These are phyloP conservation scores for Belgica antarctica DNA, from an alignment of 2,888 invertebrate genomes.

Conservation along the genomic window DNA sequence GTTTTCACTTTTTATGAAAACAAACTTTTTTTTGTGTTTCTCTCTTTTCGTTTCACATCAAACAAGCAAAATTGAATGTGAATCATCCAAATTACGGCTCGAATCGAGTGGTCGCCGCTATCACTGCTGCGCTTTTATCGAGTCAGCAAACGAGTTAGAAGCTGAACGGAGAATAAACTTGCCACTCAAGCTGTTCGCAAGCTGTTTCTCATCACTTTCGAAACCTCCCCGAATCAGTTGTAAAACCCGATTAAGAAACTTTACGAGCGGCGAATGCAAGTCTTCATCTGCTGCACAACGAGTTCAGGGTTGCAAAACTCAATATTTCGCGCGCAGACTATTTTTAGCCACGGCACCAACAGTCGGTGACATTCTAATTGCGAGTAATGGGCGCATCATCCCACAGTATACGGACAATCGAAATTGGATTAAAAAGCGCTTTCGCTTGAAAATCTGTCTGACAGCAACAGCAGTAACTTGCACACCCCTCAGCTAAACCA, in stretches of 20 bases:
- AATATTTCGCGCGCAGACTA: neutral
- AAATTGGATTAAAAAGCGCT: too few species aligned
- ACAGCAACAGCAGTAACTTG: too few species aligned
- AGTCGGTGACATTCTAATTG: constrained; percentile 1
- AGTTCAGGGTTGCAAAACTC: constrained; percentile 28
- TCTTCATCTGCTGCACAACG: neutral
- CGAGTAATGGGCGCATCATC: constrained; percentile 2
- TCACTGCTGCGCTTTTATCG: neutral
- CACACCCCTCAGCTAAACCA: too few species aligned
- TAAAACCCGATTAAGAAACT: neutral
- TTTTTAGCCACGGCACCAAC: constrained; percentile 9
- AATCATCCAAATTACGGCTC: constrained; percentile 1
- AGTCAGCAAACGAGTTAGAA: constrained; percentile 20
- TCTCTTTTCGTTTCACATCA: constrained; percentile 20
- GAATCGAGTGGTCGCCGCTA: neutral
- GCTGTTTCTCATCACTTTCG: neutral
- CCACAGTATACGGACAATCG: too few species aligned
- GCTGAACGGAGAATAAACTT: neutral
- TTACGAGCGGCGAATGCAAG: constrained; percentile 14
- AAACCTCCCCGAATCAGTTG: neutral
- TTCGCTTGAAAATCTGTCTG: too few species aligned
- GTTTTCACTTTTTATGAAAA: constrained; percentile 3
- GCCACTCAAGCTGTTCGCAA: neutral
- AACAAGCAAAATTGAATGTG: constrained; percentile 13
- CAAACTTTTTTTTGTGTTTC: constrained; percentile 15